These are phyloP conservation scores for Sciurus carolinensis DNA, from an alignment of 2,797 vertebrate species.

Conservation along the genomic window DNA sequence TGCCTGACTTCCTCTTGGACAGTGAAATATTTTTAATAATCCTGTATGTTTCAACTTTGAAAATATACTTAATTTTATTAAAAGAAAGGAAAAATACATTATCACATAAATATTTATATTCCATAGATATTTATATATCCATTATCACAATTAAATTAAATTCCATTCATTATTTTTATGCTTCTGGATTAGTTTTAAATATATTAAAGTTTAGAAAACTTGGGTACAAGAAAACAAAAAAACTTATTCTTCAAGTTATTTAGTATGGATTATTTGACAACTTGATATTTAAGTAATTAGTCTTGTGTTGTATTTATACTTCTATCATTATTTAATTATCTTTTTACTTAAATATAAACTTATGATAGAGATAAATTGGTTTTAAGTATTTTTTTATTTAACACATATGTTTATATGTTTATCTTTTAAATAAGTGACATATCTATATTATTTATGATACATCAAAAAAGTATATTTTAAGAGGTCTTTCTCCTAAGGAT, in stretches of 20 bases:
- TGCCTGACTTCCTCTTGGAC: background rate
- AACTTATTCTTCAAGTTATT: background rate
- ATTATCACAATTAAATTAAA: background rate
- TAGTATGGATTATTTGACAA: background rate
- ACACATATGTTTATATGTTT: background rate
- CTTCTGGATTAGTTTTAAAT: background rate
- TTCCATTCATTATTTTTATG: background rate
- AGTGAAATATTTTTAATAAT: background rate
- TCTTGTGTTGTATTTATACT: background rate
- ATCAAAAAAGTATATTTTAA: background rate
- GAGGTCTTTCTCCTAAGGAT: background rate
- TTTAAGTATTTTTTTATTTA: conserved; percentile 18
- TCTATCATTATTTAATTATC: background rate
- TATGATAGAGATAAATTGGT: background rate
- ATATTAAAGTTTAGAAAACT: background rate
- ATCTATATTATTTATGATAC: background rate
- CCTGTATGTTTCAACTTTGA: background rate
- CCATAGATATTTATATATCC: background rate
- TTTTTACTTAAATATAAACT: background rate
- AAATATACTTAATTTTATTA: background rate
- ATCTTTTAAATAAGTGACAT: background rate
- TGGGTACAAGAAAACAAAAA: background rate
- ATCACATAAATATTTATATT: background rate
- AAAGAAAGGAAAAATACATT: background rate
- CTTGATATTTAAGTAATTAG: background rate